Evolutionary conservation across 2,888 invertebrate species (phyloP), one percentile per base, ranked within the genome.

Genomic region (Drosophila infuscata): DNA sequence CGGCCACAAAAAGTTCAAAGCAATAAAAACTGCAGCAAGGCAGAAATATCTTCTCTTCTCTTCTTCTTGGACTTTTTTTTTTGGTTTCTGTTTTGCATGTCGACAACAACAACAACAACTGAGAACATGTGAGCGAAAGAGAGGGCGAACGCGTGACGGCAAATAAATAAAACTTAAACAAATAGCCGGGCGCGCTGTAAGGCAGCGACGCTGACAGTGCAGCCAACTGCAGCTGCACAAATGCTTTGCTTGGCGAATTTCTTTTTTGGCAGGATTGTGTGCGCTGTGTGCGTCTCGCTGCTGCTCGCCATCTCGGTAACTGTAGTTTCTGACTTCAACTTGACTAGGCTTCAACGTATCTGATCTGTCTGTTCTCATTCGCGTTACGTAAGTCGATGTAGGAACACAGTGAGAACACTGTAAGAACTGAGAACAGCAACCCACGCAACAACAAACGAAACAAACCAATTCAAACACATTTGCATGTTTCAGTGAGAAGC

Each of bases 1-100:
- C 51, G 70, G 49, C 76, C 57, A 79, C 67, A 80, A 74, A 85
- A 87, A 86, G 89, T 89, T 89, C 88, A 86, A 86, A 86, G 88
- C 77, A 70, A 89, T 86, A 83, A 82, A 82, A 77, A 84, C 64
- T 70, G 59, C 74, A 66, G 52, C 65, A 63, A 17, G 11, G 65
- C 72, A 77, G 49, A 51, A 69, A 57, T 29, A 48, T 66, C 52
- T 74, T 43, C 32, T 25, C 46, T 46, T 46, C 46, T 15, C 46
- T 46, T 46, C 20, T 46, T 20, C 9, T 12, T 48, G 25, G 2
- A 3, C 25, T 61, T 52, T 49, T 49, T 49, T 48, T 32, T 36
- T 20, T 35, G 25, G 25, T 53, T 43, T n/a, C 25, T 54, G 58
- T 57, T 65, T 51, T 66, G 60, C 65, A 67, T 70, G 54, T 49